These are phyloP conservation scores for Melangyna quadrimaculata DNA, from an alignment of 2,888 invertebrate genomes.

Conservation along the genomic window DNA sequence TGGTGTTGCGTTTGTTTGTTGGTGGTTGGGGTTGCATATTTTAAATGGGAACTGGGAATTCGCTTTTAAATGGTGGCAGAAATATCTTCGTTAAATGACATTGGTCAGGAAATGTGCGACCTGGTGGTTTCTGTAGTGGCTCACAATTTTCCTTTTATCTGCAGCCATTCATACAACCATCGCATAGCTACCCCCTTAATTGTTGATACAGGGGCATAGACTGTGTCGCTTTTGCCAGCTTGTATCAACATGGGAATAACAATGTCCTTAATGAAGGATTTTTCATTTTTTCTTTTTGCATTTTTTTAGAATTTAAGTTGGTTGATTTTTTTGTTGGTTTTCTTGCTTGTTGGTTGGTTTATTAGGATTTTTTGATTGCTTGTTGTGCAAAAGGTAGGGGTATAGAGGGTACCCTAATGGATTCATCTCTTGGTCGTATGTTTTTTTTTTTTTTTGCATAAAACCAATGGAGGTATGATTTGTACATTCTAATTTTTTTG, in stretches of 20 bases:
- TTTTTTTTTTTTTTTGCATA: not conserved
- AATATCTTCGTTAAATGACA: constrained; percentile 38
- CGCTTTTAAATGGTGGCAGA: constrained; percentile 18
- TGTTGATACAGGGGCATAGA: constrained; percentile 47
- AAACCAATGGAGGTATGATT: not conserved
- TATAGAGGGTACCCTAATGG: constrained; percentile 30
- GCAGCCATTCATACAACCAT: constrained; percentile 16
- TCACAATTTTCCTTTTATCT: constrained; percentile 33
- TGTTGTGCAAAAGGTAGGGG: constrained; percentile 20
- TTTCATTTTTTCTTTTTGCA: constrained; percentile 24
- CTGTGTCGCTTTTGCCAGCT: constrained; percentile 65
- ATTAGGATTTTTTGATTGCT: constrained; percentile 69
- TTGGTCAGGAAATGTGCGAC: constrained; percentile 42
- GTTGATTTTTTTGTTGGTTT: not conserved
- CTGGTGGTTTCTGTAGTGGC: constrained; percentile 3
- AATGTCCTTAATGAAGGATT: constrained; percentile 70
- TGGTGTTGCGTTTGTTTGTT: constrained; percentile 27
- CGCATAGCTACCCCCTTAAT: constrained; percentile 42
- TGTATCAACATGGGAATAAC: constrained; percentile 68
- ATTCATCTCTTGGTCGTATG: constrained; percentile 29
- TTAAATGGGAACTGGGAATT: constrained; percentile 45
- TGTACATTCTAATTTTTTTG: constrained; percentile 15
- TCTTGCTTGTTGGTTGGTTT: constrained; percentile 53
- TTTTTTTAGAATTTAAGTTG: constrained; percentile 35
- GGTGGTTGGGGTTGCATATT: not conserved